Conservation (phyloP, 2,113 vertebrate genomes). For the Rallus limicola region DNA sequence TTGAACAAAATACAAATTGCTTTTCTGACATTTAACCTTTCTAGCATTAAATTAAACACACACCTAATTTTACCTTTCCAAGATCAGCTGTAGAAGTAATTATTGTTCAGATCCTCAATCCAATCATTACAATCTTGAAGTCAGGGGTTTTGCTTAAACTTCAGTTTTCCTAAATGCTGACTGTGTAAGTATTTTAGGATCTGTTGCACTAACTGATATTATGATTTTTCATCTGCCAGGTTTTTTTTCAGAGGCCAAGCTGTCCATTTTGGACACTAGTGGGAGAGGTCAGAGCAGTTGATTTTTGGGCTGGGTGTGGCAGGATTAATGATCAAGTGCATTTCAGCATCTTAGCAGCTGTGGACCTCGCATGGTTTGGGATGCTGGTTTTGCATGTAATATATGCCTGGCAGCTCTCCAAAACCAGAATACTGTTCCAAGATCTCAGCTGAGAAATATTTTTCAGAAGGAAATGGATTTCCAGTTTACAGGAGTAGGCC, state of each 20-base stretch:
- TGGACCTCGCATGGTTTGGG: neutral
- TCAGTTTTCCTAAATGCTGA: constrained; percentile 56
- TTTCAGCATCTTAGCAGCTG: constrained; percentile 65
- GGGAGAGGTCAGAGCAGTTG: constrained; percentile 26
- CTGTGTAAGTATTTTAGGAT: constrained; percentile 38
- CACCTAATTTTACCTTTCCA: neutral
- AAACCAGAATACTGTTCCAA: constrained; percentile 31
- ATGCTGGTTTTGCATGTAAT: constrained; percentile 40
- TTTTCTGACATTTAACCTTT: constrained; percentile 57
- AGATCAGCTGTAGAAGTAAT: neutral
- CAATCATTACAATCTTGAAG: neutral
- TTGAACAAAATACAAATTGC: constrained; percentile 60
- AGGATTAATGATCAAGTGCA: constrained; percentile 61
- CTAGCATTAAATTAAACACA: neutral
- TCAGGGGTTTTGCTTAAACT: constrained; percentile 8
- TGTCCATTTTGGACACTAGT: neutral
- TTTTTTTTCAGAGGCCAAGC: neutral
- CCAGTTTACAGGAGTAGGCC: neutral
- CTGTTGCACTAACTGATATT: neutral
- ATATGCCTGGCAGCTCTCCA: constrained; percentile 63
- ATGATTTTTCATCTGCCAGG: neutral
- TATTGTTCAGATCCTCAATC: neutral
- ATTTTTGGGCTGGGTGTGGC: constrained; percentile 54
- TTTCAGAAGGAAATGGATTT: constrained; percentile 55
- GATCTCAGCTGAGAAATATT: constrained; percentile 56